Evolutionary conservation across 1,140 invertebrate genomes (phyloP), one percentile per base, ranked within the genome.

Genomic region (Theocolax elegans): DNA sequence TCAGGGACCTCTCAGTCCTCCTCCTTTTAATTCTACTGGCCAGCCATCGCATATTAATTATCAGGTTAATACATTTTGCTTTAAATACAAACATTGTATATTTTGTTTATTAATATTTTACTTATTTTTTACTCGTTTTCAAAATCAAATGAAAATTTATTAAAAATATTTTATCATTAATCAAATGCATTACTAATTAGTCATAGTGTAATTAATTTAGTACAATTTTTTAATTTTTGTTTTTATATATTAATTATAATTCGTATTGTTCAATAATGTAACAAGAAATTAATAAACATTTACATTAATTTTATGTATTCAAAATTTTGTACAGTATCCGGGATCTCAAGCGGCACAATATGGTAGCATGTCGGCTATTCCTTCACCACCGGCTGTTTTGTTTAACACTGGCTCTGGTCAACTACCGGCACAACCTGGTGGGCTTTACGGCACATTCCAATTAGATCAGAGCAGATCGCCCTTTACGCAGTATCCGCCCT

Each of bases 381-480:
- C 94, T 10, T 95, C 93, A 51, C 93, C 94, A 12, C 93, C 93
- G 15, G 91, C 91, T 3, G 89, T 91, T 23, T 87, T 94, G 6
- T 91, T 92, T 65, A 94, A 94, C 75, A 92, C 92, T 71, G 91
- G 92, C 25, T 90, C 91, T 3, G 90, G 91, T 65, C 90, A 93
- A 81, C 85, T 93, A 75, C 90, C 88, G 38, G 89, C 90, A 29
- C 94, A 95, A 82, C 81, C 85, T 6, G 91, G 91, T 58, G 91
- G 93, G 54, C 86, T 96, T 29, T 93, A 93, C 74, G 91, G 92
- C 74, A 87, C 91, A 70, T 91, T 92, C 81, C 89, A 91, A 75
- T 79, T 90, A 60, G 90, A 90, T 74, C 89, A 88, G 59, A 87
- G 87, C 48, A 83, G 89, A 23, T 90, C 90, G 7, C 89, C 91